phyloP scores from a whole-genome alignment of 2,113 vertebrate genomes.

The Sinosuthora webbiana region DNA sequence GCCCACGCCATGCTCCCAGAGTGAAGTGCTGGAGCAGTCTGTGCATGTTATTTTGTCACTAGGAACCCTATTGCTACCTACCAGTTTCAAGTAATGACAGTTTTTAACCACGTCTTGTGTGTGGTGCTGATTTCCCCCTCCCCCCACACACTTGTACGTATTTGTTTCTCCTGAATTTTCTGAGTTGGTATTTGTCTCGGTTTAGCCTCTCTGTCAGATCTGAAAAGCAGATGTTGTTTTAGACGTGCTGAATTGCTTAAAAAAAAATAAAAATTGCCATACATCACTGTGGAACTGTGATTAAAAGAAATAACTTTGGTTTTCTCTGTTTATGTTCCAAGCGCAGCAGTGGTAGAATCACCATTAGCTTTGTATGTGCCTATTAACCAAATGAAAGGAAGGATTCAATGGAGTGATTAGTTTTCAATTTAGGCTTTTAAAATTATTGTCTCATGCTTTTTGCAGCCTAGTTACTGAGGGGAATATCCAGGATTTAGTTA shows the following conservation, averaged over 20 bases:
- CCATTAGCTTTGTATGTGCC: background rate
- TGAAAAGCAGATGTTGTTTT: slow-evolving; percentile 18
- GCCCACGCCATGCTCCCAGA: background rate
- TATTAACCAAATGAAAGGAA: slow-evolving; percentile 46
- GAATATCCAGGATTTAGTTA: slow-evolving; percentile 36
- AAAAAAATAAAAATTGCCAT: background rate
- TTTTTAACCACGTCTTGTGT: background rate
- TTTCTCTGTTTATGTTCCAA: slow-evolving; percentile 11
- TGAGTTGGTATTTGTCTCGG: background rate
- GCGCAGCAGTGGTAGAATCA: background rate
- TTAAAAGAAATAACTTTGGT: slow-evolving; percentile 25
- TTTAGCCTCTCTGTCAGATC: background rate
- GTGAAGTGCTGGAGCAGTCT: background rate
- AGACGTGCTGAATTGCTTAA: background rate
- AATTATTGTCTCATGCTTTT: slow-evolving; percentile 31
- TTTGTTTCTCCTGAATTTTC: background rate
- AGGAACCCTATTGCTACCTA: background rate
- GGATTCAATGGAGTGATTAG: slow-evolving; percentile 49
- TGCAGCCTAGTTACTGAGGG: background rate
- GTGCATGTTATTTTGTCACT: background rate
- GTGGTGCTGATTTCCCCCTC: background rate
- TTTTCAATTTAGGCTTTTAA: slow-evolving; percentile 55
- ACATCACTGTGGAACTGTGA: background rate
- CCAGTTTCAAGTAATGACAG: background rate
- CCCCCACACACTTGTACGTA: rapidly evolving